Evolutionary conservation across 2,113 vertebrate species (phyloP).

Genomic region (Cryptomyrus ogoouensis): DNA sequence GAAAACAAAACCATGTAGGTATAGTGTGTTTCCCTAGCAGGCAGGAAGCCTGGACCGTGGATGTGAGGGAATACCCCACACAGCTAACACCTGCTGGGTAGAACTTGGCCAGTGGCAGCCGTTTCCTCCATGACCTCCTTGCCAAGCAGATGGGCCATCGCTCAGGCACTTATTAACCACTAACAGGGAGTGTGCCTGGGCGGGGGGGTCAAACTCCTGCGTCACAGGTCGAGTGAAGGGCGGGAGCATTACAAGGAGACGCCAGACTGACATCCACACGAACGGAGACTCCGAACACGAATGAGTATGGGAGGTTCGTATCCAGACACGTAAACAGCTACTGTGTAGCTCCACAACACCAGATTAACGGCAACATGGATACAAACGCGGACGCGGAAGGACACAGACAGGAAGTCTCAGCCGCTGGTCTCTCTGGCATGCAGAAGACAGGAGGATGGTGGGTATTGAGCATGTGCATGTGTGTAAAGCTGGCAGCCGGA

Average conservation of each 20-base stretch:
- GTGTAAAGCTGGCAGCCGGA: neutral
- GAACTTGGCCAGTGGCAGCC: neutral
- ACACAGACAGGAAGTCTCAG: neutral
- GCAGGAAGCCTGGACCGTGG: neutral
- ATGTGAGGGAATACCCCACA: neutral
- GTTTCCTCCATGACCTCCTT: neutral
- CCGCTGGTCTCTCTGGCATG: neutral
- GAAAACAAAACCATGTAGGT: neutral
- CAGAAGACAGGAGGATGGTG: neutral
- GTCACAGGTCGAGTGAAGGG: neutral
- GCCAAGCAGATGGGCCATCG: neutral
- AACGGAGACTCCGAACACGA: neutral
- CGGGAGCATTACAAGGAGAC: neutral
- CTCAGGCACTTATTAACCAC: neutral
- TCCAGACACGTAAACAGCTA: neutral
- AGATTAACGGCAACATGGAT: neutral
- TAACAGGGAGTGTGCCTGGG: neutral
- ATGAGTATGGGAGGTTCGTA: neutral
- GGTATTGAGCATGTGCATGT: neutral
- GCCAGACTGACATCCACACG: neutral
- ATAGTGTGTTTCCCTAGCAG: neutral
- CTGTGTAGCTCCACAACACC: neutral
- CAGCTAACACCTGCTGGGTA: neutral
- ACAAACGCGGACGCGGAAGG: neutral
- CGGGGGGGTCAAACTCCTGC: neutral